Evolutionary conservation across 2,888 invertebrate genomes (phyloP).

Genomic region (Dynastes hyllus): DNA sequence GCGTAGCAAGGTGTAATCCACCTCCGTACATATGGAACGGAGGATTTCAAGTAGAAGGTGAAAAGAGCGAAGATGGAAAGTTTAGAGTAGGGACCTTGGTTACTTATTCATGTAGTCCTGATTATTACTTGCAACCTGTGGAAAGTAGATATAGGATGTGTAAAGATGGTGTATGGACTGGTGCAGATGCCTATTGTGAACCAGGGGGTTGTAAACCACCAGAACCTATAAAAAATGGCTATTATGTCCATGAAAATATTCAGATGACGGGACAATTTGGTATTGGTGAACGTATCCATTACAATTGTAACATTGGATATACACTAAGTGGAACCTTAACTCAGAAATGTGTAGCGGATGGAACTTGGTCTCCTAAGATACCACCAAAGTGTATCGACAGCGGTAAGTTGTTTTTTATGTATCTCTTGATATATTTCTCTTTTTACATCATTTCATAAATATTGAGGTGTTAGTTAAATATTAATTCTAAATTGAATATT

Average conservation of each 20-base stretch:
- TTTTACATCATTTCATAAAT: neutral
- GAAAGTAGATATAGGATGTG: conserved; percentile 67
- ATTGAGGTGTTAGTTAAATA: neutral
- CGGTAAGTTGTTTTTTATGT: conserved; percentile 50
- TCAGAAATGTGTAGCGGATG: conserved; percentile 67
- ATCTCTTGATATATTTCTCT: neutral
- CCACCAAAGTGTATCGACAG: conserved; percentile 63
- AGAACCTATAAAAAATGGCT: conserved; percentile 65
- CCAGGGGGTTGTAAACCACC: conserved; percentile 63
- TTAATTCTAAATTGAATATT: neutral
- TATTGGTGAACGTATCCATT: conserved; percentile 66
- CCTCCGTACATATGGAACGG: conserved; percentile 67
- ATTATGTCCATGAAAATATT: conserved; percentile 66
- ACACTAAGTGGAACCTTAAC: conserved; percentile 63
- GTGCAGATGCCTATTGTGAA: conserved; percentile 65
- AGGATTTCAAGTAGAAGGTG: conserved; percentile 62
- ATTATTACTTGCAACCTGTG: conserved; percentile 64
- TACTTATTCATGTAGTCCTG: conserved; percentile 65
- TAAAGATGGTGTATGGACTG: conserved; percentile 70
- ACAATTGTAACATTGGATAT: conserved; percentile 67
- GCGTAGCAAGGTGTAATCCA: conserved; percentile 63
- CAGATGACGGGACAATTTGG: conserved; percentile 60
- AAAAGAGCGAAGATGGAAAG: conserved; percentile 60
- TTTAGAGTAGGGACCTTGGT: conserved; percentile 66
- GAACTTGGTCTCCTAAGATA: conserved; percentile 68